Percentiles rank a stretch among this genome's conserved stretches.
These are phyloP conservation scores for Fukomys damarensis DNA, from an alignment of 2,113 vertebrate species.

Conservation along the genomic window DNA sequence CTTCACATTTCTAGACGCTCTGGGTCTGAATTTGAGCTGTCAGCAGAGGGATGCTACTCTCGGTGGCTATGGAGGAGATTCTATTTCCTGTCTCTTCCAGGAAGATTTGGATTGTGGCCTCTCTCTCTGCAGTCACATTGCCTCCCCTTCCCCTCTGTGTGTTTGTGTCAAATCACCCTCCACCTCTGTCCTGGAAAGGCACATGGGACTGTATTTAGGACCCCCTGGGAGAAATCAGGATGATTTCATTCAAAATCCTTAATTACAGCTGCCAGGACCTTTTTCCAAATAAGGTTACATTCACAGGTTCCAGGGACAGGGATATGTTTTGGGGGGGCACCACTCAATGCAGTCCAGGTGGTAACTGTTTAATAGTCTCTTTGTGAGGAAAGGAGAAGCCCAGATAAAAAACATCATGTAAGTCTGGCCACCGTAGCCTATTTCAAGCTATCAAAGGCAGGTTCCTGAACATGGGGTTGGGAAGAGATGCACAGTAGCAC, in stretches of 20 bases:
- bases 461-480: neutral
- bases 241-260: neutral
- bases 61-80: neutral
- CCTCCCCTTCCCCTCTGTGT: neutral
- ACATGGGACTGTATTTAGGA: neutral
- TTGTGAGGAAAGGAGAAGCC: neutral
- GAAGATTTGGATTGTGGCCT: too few relatives aligned
- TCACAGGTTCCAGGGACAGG: neutral
- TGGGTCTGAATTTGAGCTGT: neutral
- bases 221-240: neutral
- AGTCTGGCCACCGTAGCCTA: neutral
- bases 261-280: neutral
- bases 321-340: neutral
- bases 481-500: neutral
- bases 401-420: neutral
- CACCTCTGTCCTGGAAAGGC: neutral
- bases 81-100: neutral
- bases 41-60: neutral
- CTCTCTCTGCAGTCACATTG: neutral
- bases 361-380: neutral
- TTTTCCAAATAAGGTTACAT: neutral
- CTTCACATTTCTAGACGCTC: neutral
- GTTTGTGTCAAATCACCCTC: neutral
- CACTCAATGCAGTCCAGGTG: neutral
- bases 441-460: neutral